phyloP scores from a whole-genome alignment of 2,888 invertebrate genomes.

The Diarsia rubi region DNA sequence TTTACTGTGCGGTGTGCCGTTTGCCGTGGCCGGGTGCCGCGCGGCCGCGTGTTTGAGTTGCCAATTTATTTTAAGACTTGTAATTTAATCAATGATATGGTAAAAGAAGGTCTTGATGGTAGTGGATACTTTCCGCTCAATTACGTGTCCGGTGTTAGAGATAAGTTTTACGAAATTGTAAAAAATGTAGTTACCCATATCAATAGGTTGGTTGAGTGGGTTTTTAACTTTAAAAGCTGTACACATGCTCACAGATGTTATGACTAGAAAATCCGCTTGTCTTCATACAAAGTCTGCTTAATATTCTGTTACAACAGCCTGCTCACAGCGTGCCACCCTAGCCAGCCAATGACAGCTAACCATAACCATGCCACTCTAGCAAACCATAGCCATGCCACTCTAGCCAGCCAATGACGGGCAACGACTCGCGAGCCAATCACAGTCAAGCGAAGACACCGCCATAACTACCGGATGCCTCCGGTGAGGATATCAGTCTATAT shows the following conservation, averaged over 20 bases:
- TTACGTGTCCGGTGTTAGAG: neutral
- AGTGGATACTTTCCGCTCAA: neutral
- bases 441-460: too few relatives aligned
- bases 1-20: constrained; percentile 76
- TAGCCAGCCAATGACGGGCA: too few relatives aligned
- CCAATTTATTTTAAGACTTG: constrained; percentile 52
- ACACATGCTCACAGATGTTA: constrained; percentile 3
- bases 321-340: too few relatives aligned
- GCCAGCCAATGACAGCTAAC: too few relatives aligned
- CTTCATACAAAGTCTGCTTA: constrained; percentile 29
- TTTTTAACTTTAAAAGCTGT: neutral
- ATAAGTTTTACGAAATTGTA: neutral
- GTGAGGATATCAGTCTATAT: too few relatives aligned
- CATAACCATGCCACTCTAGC: too few relatives aligned
- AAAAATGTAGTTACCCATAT: neutral
- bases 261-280: constrained; percentile 26
- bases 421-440: too few relatives aligned
- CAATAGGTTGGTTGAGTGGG: too few relatives aligned
- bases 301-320: too few relatives aligned
- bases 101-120: neutral
- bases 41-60: constrained; percentile 61
- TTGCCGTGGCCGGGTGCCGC: constrained; percentile 49
- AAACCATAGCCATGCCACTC: too few relatives aligned
- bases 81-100: constrained; percentile 32
- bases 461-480: too few relatives aligned